These are phyloP conservation scores for Drosophila rubida DNA, from an alignment of 2,888 invertebrate genomes.

Conservation along the genomic window DNA sequence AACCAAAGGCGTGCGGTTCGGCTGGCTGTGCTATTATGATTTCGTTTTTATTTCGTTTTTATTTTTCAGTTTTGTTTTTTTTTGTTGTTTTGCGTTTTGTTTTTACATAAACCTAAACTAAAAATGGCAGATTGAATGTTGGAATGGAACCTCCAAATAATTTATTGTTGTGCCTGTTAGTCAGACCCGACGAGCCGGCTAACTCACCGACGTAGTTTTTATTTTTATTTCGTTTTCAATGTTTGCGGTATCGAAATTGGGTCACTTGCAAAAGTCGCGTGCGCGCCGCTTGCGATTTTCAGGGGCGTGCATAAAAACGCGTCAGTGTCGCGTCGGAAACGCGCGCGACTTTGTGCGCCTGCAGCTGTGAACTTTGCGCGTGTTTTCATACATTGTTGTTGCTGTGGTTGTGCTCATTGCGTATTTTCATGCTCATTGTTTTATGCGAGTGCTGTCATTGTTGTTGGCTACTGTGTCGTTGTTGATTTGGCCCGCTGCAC, in stretches of 20 bases:
- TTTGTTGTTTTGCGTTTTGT: constrained; percentile 10
- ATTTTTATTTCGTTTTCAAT: constrained; percentile 71
- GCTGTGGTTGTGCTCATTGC: constrained; percentile 5
- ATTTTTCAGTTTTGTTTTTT: constrained; percentile 38
- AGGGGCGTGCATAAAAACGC: constrained; percentile 60
- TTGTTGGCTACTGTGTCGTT: constrained; percentile 7
- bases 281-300: constrained; percentile 57
- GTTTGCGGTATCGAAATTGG: constrained; percentile 71
- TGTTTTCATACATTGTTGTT: constrained; percentile 10
- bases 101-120: constrained; percentile 56
- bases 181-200: constrained; percentile 13
- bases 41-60: constrained; percentile 24
- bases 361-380: constrained; percentile 58
- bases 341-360: constrained; percentile 49
- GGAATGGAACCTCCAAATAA: constrained; percentile 70
- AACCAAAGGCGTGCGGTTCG: constrained; percentile 50
- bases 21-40: constrained; percentile 35
- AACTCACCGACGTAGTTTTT: constrained; percentile 17
- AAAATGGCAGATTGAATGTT: constrained; percentile 68
- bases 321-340: constrained; percentile 38
- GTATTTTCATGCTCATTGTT: constrained; percentile 33
- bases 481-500: constrained; percentile 52
- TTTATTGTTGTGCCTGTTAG: constrained; percentile 60
- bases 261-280: constrained; percentile 77
- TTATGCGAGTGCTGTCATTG: constrained; percentile 8